phyloP scores from a whole-genome alignment of 2,888 invertebrate genomes.

The Andrena praecox region DNA sequence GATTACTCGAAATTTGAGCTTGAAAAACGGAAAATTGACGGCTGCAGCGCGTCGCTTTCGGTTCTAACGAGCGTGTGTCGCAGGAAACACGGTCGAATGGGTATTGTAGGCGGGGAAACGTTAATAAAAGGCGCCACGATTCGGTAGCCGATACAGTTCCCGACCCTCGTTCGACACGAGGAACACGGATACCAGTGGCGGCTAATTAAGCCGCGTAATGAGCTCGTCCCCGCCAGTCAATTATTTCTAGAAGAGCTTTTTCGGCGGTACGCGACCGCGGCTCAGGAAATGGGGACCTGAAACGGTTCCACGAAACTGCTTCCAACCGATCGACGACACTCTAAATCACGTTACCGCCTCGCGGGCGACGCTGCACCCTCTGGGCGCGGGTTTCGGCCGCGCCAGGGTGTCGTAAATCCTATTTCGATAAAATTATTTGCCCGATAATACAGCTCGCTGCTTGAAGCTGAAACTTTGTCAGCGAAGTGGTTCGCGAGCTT shows the following conservation, averaged over 20 bases:
- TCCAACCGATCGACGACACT: constrained; percentile 66
- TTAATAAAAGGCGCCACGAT: constrained; percentile 28
- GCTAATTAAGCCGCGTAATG: constrained; percentile 78
- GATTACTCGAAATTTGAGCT: background rate
- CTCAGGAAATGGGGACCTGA: constrained; percentile 67
- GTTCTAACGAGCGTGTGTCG: constrained; percentile 4
- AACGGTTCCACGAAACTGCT: constrained; percentile 70
- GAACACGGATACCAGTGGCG: constrained; percentile 61
- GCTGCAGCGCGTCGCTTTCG: background rate
- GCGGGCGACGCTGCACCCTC: background rate
- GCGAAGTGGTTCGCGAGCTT: no score
- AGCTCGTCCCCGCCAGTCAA: constrained; percentile 77
- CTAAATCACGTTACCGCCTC: constrained; percentile 61
- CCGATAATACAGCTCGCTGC: background rate
- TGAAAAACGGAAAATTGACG: background rate
- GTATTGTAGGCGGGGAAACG: constrained; percentile 3
- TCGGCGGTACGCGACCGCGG: constrained; percentile 11
- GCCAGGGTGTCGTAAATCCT: background rate
- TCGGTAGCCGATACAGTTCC: constrained; percentile 42
- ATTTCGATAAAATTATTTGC: background rate
- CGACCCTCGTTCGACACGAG: constrained; percentile 6
- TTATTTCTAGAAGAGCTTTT: constrained; percentile 67
- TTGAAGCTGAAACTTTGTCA: no score
- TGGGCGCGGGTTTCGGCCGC: background rate
- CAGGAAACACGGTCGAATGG: constrained; percentile 30